These are phyloP conservation scores for Heliconius congener DNA, from an alignment of 1,140 invertebrate genomes.

Conservation along the genomic window DNA sequence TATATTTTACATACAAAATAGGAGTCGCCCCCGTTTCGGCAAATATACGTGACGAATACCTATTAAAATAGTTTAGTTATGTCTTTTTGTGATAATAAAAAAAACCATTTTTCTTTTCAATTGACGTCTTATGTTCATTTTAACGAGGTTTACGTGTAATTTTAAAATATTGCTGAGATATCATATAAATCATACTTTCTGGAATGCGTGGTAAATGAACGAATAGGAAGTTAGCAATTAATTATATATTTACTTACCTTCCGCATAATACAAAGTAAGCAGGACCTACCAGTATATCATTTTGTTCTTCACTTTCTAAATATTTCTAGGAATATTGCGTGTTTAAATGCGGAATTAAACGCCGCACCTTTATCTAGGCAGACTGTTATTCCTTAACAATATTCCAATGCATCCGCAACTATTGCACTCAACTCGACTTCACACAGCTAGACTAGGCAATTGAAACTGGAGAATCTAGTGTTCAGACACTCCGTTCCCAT, in stretches of 20 bases:
- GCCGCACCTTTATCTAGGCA: background rate
- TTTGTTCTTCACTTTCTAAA: too few species aligned
- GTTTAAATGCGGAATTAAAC: background rate
- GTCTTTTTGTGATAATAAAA: background rate
- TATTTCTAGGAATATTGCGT: too few species aligned
- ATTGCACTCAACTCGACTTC: too few species aligned
- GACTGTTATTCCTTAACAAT: too few species aligned
- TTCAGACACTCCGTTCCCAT: too few species aligned
- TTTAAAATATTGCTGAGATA: background rate
- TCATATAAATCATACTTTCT: background rate
- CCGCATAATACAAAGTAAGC: too few species aligned
- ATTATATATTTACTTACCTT: background rate
- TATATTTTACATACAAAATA: constrained; percentile 6
- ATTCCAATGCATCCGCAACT: too few species aligned
- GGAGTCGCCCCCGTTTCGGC: background rate
- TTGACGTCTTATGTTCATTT: background rate
- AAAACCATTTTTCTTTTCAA: background rate
- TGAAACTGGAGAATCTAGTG: too few species aligned
- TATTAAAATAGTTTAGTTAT: background rate
- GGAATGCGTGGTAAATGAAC: background rate
- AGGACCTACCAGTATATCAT: too few species aligned
- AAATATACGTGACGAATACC: constrained; percentile 5
- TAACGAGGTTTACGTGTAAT: background rate
- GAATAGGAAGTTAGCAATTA: background rate
- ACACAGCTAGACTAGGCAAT: too few species aligned